These are phyloP conservation scores for Antechinus stuartii DNA, from an alignment of 2,113 vertebrate species.

Conservation along the genomic window DNA sequence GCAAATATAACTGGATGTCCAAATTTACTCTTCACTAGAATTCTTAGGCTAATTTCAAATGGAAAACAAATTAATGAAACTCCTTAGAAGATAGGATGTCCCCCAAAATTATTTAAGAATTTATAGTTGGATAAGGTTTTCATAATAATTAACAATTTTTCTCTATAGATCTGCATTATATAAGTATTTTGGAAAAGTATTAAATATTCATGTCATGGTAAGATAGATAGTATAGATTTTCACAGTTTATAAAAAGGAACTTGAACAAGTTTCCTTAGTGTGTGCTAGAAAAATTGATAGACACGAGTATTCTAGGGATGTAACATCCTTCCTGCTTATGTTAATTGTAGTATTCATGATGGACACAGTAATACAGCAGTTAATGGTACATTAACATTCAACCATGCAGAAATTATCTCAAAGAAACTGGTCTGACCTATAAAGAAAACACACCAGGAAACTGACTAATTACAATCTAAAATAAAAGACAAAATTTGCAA, in stretches of 20 bases:
- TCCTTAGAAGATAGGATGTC: background rate
- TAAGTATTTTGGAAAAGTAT: background rate
- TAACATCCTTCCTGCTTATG: background rate
- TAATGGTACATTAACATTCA: background rate
- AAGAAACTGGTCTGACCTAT: background rate
- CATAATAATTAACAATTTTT: background rate
- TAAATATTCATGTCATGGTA: background rate
- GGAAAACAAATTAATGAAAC: background rate
- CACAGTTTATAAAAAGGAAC: background rate
- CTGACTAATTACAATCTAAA: background rate
- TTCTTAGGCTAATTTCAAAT: too few species aligned
- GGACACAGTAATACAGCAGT: background rate
- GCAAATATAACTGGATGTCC: too few species aligned
- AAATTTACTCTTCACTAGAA: too few species aligned
- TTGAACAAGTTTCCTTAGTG: background rate
- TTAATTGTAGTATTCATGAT: background rate
- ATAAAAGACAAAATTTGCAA: background rate
- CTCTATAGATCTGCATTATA: background rate
- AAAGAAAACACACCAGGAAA: background rate
- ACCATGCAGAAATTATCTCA: background rate
- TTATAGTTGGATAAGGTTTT: background rate
- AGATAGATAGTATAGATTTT: background rate
- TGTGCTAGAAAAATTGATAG: background rate
- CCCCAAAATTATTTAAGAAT: background rate
- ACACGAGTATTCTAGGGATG: background rate